Evolutionary conservation across 1,140 invertebrate species (phyloP).

Genomic region (Lethocerus indicus): DNA sequence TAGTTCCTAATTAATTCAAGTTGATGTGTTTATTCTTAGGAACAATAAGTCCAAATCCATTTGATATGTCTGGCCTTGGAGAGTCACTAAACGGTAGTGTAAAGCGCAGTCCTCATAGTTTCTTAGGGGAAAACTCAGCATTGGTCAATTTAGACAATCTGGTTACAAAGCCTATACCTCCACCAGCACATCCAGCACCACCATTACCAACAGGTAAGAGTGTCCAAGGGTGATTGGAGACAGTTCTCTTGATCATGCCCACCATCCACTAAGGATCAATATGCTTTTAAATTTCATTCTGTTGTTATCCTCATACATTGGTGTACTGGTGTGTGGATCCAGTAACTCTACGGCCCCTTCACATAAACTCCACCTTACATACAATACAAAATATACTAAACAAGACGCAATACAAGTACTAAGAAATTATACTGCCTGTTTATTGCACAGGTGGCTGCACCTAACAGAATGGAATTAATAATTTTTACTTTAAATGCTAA

Average conservation of each 20-base stretch:
- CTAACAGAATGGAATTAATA: too few species aligned
- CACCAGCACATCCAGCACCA: conserved; percentile 15
- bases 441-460: too few species aligned
- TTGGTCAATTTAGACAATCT: conserved; percentile 92
- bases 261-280: not conserved
- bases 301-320: not conserved
- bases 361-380: too few species aligned
- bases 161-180: conserved; percentile 36
- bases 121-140: conserved; percentile 84
- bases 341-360: too few species aligned
- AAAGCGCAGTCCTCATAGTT: conserved; percentile 79
- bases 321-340: too few species aligned
- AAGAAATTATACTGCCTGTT: too few species aligned
- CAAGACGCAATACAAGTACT: too few species aligned
- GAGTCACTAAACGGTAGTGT: conserved; percentile 24
- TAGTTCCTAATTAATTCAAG: too few species aligned
- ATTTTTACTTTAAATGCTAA: too few species aligned
- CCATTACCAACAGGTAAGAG: conserved; percentile 11
- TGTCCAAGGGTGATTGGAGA: not conserved
- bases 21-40: too few species aligned
- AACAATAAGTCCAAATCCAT: conserved; percentile 39
- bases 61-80: conserved; percentile 44
- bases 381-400: too few species aligned
- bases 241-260: not conserved
- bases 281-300: not conserved